Conservation (phyloP, 2,888 invertebrate species). For the Abscondita cerata region DNA sequence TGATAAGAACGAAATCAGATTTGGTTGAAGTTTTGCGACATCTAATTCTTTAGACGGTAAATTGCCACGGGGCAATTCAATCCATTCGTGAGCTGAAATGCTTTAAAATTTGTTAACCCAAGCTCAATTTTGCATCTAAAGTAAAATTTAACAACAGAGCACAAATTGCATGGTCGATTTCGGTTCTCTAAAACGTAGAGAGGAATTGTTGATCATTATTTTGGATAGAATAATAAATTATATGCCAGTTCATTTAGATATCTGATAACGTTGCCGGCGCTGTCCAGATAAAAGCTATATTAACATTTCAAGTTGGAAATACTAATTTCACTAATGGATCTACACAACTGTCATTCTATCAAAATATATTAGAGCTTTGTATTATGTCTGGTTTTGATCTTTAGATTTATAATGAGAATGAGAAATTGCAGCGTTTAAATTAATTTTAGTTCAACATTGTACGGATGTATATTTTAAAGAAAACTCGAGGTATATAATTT, state of each 20-base stretch:
- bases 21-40: slow-evolving; percentile 21
- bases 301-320: slow-evolving; percentile 11
- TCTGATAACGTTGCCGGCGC: slow-evolving; percentile 3
- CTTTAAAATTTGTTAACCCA: slow-evolving; percentile 18
- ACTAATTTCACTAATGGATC: slow-evolving; percentile 15
- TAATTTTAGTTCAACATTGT: too few relatives aligned
- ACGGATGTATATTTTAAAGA: too few relatives aligned
- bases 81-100: slow-evolving; percentile 27
- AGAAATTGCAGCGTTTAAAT: too few relatives aligned
- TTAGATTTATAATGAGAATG: too few relatives aligned
- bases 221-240: slow-evolving; percentile 12
- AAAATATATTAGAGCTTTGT: not conserved
- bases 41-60: slow-evolving; percentile 27
- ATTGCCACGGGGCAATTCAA: slow-evolving; percentile 25
- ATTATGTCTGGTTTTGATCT: too few relatives aligned
- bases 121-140: slow-evolving; percentile 5
- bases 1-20: slow-evolving; percentile 24
- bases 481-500: slow-evolving; percentile 1
- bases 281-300: slow-evolving; percentile 12
- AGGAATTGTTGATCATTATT: slow-evolving; percentile 10
- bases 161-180: slow-evolving; percentile 4
- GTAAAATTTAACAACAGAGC: slow-evolving; percentile 9
- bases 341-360: slow-evolving; percentile 7
- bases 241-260: slow-evolving; percentile 11
- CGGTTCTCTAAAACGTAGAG: slow-evolving; percentile 2